Conservation (phyloP, 1,140 invertebrate genomes). For the Brachionus calyciflorus region DNA sequence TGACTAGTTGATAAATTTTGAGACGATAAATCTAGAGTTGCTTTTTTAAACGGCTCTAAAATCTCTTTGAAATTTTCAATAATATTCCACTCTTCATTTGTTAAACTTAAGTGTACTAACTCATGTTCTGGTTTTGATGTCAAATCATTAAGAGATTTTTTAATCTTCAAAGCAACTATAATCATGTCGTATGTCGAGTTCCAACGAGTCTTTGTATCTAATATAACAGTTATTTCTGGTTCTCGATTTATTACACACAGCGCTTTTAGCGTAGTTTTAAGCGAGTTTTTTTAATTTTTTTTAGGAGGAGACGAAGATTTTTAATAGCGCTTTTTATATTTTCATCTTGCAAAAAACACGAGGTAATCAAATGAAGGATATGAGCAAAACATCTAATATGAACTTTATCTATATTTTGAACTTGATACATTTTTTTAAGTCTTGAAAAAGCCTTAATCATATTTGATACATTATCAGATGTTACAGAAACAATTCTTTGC, state of each 20-base stretch:
- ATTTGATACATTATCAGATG: slow-evolving; percentile 13
- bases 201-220: too few species aligned
- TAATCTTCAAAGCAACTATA: neutral
- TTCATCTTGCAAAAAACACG: neutral
- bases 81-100: neutral
- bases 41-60: slow-evolving; percentile 15
- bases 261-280: slow-evolving; percentile 8
- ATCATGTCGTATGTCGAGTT: neutral
- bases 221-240: neutral
- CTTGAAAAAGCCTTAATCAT: neutral
- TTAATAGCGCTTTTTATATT: neutral
- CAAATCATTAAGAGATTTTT: too few species aligned
- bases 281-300: neutral
- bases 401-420: neutral
- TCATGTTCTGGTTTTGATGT: neutral
- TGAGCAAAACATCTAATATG: slow-evolving; percentile 12
- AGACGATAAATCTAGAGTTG: neutral
- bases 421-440: neutral
- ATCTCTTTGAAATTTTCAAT: neutral
- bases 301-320: neutral
- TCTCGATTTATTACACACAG: neutral
- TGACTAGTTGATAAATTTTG: slow-evolving; percentile 2
- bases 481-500: neutral
- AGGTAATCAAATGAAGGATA: neutral
- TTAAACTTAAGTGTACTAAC: neutral